Evolutionary conservation across 1,140 invertebrate genomes (phyloP).

Genomic region (Planococcus citri): DNA sequence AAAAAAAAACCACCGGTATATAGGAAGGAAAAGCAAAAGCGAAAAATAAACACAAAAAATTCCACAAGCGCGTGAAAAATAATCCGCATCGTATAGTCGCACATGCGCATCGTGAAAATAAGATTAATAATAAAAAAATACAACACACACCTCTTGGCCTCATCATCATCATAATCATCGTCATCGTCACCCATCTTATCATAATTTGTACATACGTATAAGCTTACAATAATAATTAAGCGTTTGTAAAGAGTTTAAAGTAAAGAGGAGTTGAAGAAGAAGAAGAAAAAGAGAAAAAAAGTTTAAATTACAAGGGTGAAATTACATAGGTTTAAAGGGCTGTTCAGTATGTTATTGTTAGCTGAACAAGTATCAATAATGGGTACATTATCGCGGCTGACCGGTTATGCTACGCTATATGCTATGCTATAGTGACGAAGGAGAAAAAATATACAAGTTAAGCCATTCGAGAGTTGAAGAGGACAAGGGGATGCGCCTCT

Average conservation of each 20-base stretch:
- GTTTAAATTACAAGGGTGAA: conserved; percentile 1
- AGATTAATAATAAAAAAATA: no score
- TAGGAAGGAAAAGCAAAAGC: not conserved
- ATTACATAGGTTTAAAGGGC: conserved; percentile 13
- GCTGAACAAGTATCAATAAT: conserved; percentile 17
- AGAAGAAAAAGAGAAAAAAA: no score
- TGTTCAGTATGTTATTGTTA: conserved; percentile 11
- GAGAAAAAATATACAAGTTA: not conserved
- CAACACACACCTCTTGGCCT: no score
- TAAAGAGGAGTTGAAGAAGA: no score
- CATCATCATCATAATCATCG: no score
- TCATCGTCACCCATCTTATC: no score
- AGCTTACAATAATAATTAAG: not conserved
- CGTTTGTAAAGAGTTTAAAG: not conserved
- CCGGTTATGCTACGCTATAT: no score
- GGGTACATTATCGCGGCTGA: conserved; percentile 13
- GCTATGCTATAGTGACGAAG: not conserved
- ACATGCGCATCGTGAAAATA: not conserved
- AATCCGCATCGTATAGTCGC: not conserved
- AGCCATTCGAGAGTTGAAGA: not conserved
- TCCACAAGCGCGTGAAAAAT: not conserved
- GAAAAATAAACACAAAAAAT: not conserved
- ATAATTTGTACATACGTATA: not conserved
- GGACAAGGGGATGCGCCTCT: not conserved
- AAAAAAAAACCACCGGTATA: not conserved